These are phyloP conservation scores for Chloebia gouldiae DNA, from an alignment of 2,113 vertebrate species.

Conservation along the genomic window DNA sequence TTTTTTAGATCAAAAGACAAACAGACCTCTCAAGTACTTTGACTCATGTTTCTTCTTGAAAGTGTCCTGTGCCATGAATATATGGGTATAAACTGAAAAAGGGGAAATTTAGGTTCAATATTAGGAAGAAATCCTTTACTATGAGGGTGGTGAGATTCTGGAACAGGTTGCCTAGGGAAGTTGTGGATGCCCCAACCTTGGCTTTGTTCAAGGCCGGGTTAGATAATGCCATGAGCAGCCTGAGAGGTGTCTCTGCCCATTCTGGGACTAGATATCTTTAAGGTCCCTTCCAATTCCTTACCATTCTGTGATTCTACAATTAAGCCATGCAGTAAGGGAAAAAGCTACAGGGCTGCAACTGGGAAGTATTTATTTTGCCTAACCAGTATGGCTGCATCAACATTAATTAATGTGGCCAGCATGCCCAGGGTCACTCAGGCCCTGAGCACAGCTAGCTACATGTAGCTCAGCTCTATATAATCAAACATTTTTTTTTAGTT, in stretches of 20 bases:
- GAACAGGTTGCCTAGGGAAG: not conserved
- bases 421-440: not conserved
- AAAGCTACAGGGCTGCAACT: not conserved
- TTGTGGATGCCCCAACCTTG: not conserved
- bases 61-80: not conserved
- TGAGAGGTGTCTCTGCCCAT: rapidly evolving
- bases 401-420: not conserved
- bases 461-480: not conserved
- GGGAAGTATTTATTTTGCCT: not conserved
- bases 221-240: rapidly evolving
- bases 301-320: not conserved
- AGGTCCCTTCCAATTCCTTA: not conserved
- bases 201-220: not conserved
- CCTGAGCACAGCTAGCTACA: not conserved
- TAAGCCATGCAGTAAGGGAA: not conserved
- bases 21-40: not conserved
- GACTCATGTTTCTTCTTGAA: not conserved
- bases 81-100: not conserved
- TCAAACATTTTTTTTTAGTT: not conserved
- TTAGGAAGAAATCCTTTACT: not conserved
- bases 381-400: not conserved
- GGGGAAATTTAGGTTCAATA: not conserved
- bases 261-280: not conserved
- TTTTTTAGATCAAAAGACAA: not conserved
- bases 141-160: not conserved